Conservation (phyloP, 2,797 vertebrate genomes). For the Chiloscyllium punctatum region DNA sequence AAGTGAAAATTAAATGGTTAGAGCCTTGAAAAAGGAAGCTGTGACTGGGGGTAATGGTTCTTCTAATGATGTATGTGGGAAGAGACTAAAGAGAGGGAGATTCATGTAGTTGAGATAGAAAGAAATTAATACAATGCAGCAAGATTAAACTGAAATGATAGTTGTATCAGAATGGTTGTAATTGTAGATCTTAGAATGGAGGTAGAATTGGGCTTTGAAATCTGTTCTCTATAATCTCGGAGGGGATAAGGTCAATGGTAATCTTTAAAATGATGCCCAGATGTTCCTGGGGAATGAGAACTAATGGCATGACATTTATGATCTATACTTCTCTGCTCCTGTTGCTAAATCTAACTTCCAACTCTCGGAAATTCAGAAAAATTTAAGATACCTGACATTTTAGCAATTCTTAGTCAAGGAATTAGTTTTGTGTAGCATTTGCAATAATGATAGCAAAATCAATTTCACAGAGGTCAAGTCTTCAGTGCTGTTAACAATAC, state of each 20-base stretch:
- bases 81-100: neutral
- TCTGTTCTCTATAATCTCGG: neutral
- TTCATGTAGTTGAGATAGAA: too few species aligned
- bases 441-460: neutral
- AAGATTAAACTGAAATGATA: too few species aligned
- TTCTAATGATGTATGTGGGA: neutral
- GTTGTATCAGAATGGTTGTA: neutral
- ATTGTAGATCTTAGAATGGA: neutral
- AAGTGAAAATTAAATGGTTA: neutral
- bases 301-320: neutral
- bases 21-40: neutral
- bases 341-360: neutral
- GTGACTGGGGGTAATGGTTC: neutral
- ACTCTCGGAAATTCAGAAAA: neutral
- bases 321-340: neutral
- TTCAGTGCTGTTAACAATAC: neutral
- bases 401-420: neutral
- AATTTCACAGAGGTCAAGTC: neutral
- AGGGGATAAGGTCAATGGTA: neutral
- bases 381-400: neutral
- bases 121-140: too few species aligned
- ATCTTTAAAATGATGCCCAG: neutral
- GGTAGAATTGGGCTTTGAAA: neutral
- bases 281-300: neutral
- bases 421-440: neutral